Evolutionary conservation across 1,140 invertebrate species (phyloP), one percentile per base, ranked within the genome.

Genomic region (Ruditapes philippinarum): DNA sequence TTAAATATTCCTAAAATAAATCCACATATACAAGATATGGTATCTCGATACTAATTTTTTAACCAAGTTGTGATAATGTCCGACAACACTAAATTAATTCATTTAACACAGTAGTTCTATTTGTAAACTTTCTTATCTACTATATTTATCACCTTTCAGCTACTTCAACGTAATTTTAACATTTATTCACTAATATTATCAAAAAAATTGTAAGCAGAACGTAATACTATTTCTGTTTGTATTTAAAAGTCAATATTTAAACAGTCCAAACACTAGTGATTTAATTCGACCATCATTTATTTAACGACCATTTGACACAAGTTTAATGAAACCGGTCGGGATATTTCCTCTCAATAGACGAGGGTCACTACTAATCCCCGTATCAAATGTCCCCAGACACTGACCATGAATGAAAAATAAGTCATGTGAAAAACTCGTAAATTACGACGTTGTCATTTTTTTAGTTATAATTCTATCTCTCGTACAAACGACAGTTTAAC

Each of bases 371-470:
- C 22, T 70, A 70, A 70, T 70, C 33, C 19, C 28, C 11, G 65
- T 70, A 28, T 28, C 65, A 70, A 70, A 36, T 38, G 33, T 38
- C 33, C 33, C 17, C 14, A 22, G 4, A n/a, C 22, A 70, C 65
- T 36, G 65, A 70, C 65, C 65, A 70, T 70, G 65, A 70, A 70
- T 70, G 36, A 70, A 36, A 70, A 70, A 4, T 40, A 38, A 70
- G 36, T 70, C 65, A 70, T 70, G 65, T 70, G 65, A 31, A 70
- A 70, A 70, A 62, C 9, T 70, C 65, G 36, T 70, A 70, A 70
- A 70, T 70, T 70, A 70, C 65, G 38, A 9, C 11, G 33, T 38
- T 40, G 65, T 70, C 65, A 70, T 36, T 36, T 70, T n/a, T n/a
- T 38, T 33, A 4, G 22, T 11, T 22, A 70, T 70, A 22, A 36